Base-by-base conservation (phyloP, 2,797 vertebrate genomes). In the Lepilemur septentrionalis region DNA sequence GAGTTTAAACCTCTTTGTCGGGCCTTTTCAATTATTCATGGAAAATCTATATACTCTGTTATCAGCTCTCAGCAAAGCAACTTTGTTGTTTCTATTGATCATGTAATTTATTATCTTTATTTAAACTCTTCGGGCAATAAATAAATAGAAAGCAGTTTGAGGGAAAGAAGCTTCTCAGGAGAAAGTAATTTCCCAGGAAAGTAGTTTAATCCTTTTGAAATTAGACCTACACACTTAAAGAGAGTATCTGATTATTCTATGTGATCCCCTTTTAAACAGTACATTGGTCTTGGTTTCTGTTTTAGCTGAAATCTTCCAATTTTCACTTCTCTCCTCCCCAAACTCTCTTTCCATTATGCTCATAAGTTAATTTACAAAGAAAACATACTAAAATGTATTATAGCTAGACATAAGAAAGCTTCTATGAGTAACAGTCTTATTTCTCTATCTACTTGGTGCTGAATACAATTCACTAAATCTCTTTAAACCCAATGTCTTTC, bases 71-170 rank as follows among this genome's bases (percentile, higher is more conserved):
- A 98, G 90, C 80, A 97, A 67, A 96, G 72, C 91, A 96, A 96
- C 92, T 69, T 97, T 83, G 94, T 95, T 86, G 76, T 97, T 98
- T 97, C 80, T 98, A 98, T 98, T 97, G 98, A 98, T 98, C 97
- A 95, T 91, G 22, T 85, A 97, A 97, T 98, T 97, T 94, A 95
- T 48, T 88, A 96, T 97, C 96, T 97, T 97, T 97, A 92, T 81
- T 79, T 97, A 97, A 97, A 92, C 96, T 97, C 61, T 82, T 97
- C 22, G 80, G 95, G 95, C 93, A 96, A 97, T 95, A 96, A 97
- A 97, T 96, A 96, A 97, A 96, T 96, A 96, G 97, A 96, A 95
- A 91, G 73, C 57, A 90, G 30, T 87, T 95, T 88, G 83, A 96
- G 38, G 80, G 78, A 94, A 97, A 93, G 93, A 96, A 97, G 89